phyloP scores from a whole-genome alignment of 2,797 vertebrate species.

The Linurgus olivaceus region DNA sequence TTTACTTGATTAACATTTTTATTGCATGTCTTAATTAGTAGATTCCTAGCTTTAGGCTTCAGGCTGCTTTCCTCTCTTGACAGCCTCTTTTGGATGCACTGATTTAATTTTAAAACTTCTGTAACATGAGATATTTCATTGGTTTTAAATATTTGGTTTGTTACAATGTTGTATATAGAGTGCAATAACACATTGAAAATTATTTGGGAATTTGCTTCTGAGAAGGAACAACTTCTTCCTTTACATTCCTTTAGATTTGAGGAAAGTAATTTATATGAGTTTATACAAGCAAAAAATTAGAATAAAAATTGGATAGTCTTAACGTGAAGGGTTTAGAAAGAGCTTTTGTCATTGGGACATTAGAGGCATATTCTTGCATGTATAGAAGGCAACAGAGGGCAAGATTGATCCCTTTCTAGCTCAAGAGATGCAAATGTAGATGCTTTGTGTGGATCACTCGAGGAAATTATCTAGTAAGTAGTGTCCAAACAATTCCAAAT shows the following conservation, averaged over 20 bases:
- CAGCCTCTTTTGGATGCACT: fast-evolving
- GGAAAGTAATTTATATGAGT: not conserved
- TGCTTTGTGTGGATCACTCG: not conserved
- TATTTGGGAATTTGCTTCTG: not conserved
- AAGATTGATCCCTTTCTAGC: not conserved
- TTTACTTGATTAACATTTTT: constrained; percentile 61
- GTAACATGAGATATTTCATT: not conserved
- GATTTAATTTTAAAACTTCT: not conserved
- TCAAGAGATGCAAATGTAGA: not conserved
- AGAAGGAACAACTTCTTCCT: not conserved
- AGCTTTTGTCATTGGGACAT: not conserved
- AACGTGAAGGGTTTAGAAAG: not conserved
- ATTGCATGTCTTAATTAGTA: constrained; percentile 55
- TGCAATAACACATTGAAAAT: not conserved
- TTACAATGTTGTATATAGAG: not conserved
- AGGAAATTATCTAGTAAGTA: not conserved
- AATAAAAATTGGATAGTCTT: not conserved
- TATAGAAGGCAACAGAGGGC: not conserved
- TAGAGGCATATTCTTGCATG: not conserved
- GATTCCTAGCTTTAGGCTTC: constrained; percentile 12
- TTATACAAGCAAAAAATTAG: not conserved
- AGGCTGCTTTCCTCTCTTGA: not conserved
- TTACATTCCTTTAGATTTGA: not conserved
- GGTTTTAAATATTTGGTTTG: not conserved
- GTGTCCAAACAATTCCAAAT: not conserved